Conservation (phyloP, 2,113 vertebrate genomes). For the Geococcyx californianus region DNA sequence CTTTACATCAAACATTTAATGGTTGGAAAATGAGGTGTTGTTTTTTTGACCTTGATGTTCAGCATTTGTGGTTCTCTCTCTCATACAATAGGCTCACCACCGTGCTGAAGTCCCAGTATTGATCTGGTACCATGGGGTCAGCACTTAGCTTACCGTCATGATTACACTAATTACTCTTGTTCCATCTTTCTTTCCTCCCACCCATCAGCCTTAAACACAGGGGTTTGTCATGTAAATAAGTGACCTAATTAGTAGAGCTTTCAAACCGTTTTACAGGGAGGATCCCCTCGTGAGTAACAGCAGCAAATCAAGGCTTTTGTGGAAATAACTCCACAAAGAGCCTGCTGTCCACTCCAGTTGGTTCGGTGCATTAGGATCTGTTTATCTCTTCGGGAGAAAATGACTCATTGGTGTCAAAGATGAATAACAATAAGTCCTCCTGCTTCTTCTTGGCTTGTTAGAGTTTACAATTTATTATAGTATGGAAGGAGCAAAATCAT, state of each 20-base stretch:
- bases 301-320: background rate
- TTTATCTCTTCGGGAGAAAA: background rate
- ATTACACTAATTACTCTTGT: constrained; percentile 8
- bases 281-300: background rate
- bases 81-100: background rate
- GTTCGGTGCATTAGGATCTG: background rate
- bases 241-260: constrained; percentile 26
- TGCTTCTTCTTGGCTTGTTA: background rate
- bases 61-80: background rate
- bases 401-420: background rate
- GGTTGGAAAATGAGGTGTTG: background rate
- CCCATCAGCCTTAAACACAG: background rate
- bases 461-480: background rate
- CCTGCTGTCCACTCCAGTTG: background rate
- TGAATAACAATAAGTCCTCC: background rate
- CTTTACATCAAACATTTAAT: background rate
- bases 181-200: background rate
- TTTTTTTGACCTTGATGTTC: background rate
- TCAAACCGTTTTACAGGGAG: background rate
- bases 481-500: background rate
- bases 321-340: background rate
- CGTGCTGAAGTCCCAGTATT: background rate
- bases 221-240: constrained; percentile 32
- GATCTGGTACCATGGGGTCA: background rate
- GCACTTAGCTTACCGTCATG: background rate